Percentiles rank a stretch among this genome's conserved stretches.
These are phyloP conservation scores for Orthosia gothica DNA, from an alignment of 2,888 invertebrate genomes.

Conservation along the genomic window DNA sequence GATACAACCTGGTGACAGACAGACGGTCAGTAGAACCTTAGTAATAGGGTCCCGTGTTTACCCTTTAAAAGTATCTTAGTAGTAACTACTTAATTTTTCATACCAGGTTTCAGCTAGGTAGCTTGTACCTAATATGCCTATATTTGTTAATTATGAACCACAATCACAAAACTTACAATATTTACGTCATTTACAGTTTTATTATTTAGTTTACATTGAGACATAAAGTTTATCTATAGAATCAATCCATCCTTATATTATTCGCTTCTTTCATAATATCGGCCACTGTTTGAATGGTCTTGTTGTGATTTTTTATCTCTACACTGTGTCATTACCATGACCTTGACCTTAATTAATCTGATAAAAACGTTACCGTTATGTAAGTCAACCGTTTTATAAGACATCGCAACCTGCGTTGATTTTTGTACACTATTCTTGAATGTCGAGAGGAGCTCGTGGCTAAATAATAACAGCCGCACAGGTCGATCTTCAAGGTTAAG, in stretches of 20 bases:
- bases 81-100: too few species aligned
- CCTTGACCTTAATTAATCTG: conserved; percentile 12
- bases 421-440: background rate
- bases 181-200: background rate
- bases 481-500: too few species aligned
- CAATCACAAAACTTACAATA: background rate
- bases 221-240: background rate
- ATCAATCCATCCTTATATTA: background rate
- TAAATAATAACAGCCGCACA: too few species aligned
- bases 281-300: conserved; percentile 10
- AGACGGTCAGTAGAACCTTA: too few species aligned
- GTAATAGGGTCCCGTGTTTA: too few species aligned
- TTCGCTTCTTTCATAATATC: background rate
- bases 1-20: too few species aligned
- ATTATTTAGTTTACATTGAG: background rate
- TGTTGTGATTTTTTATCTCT: conserved; percentile 36
- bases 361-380: conserved; percentile 26
- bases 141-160: too few species aligned
- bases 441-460: too few species aligned
- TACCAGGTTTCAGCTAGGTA: too few species aligned
- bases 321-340: background rate
- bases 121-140: too few species aligned
- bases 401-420: background rate
- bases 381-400: background rate
- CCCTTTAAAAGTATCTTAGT: too few species aligned